Evolutionary conservation across 2,113 vertebrate species (phyloP).

Genomic region (Aphyosemion australe): DNA sequence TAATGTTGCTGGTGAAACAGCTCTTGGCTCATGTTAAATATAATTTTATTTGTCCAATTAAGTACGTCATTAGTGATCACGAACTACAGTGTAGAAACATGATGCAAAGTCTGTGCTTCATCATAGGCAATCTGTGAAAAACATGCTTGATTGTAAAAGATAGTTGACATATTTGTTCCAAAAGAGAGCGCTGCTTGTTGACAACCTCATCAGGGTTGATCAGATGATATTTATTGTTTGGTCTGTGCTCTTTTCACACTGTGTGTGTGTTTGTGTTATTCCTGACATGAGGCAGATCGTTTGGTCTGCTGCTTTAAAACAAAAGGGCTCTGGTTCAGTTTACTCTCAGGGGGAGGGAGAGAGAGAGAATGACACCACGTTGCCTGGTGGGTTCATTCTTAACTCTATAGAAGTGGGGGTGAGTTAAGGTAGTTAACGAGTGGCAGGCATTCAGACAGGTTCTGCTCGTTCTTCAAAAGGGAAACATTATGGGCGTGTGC

Average conservation of each 20-base stretch:
- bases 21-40: neutral
- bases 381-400: slow-evolving; percentile 66
- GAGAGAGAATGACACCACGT: slow-evolving; percentile 43
- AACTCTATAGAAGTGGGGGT: slow-evolving; percentile 45
- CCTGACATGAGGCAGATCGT: slow-evolving; percentile 47
- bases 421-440: slow-evolving; percentile 73
- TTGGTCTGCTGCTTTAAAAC: slow-evolving; percentile 72
- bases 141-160: neutral
- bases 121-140: neutral
- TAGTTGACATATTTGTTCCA: neutral
- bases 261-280: slow-evolving; percentile 41
- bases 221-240: slow-evolving; percentile 45
- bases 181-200: slow-evolving; percentile 22
- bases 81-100: neutral
- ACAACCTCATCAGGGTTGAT: slow-evolving; percentile 42
- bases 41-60: no score
- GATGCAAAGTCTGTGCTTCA: neutral
- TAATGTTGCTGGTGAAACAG: slow-evolving; percentile 11
- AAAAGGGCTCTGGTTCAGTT: slow-evolving; percentile 65
- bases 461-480: slow-evolving; percentile 74
- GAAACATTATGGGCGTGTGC: slow-evolving; percentile 66
- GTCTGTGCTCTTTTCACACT: slow-evolving; percentile 15
- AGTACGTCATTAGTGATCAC: no score
- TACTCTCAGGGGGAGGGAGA: slow-evolving; percentile 49
- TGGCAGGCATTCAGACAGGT: slow-evolving; percentile 72